Base-by-base conservation (phyloP, 2,113 vertebrate species). In the Typhlomys cinereus region DNA sequence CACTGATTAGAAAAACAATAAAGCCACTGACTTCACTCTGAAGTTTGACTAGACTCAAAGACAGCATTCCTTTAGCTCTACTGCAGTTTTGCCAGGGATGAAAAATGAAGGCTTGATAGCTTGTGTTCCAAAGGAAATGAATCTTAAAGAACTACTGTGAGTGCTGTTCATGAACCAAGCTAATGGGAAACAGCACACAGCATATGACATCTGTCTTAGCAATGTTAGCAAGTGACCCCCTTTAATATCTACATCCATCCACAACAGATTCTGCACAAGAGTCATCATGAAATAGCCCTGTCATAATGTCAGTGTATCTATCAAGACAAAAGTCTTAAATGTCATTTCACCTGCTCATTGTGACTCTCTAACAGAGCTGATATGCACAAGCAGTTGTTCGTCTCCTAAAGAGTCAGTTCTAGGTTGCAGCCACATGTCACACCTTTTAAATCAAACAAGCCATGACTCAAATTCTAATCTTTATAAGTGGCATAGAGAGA, bases 401-500 rank as follows among this genome's bases (percentile, higher is more conserved):
- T 41, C 80, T 86, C 52, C 52, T 36, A 88, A 52, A 94, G 74
- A 83, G 76, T 91, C 52, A 74, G 50, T 82, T 89, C 71, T 86
- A 36, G 62, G 70, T 57, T 90, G 48, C 34, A 87, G 57, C 9
- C 21, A 79, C 70, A 41, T 15, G 70, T 59, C 80, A 93, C 27
- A 88, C 75, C 70, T 87, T 90, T 86, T 89, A 95, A 95, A 93
- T 94, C 94, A 92, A 93, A 94, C 50, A 93, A 76, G 31, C 48
- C 73, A 71, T 46, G 91, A 90, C 67, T 93, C 92, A 95, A 90
- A 74, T 81, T 89, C 87, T 96, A 54, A 89, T 96, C 73, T 89
- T 95, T 91, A 4, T 67, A 94, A 92, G 61, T 70, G 75, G 62
- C 71, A 91, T 0, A 61, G 50, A 93, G 62, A 83, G 36, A 95